Percentiles rank a stretch among this genome's conserved stretches.
Conservation (phyloP, 2,113 vertebrate genomes). For the Leptobrachium leishanense region DNA sequence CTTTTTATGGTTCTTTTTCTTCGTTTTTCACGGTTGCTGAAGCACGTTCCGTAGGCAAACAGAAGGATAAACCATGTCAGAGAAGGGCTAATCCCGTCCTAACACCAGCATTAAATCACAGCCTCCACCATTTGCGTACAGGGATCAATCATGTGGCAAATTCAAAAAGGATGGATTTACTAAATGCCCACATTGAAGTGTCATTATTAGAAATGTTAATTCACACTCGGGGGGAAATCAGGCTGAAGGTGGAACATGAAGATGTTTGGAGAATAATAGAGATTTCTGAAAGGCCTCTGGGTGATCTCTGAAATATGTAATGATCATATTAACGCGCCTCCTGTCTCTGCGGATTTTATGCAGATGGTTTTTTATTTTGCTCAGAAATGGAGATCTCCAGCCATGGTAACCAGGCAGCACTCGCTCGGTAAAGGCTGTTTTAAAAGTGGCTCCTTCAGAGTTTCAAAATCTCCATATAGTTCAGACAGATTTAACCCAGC, state of each 20-base stretch:
- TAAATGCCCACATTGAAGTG: constrained; percentile 5
- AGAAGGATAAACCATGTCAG: neutral
- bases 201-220: constrained; percentile 17
- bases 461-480: no score
- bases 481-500: no score
- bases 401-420: neutral
- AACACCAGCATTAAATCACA: neutral
- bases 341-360: neutral
- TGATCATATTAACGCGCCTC: neutral
- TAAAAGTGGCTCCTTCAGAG: neutral
- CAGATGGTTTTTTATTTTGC: neutral
- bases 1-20: no score
- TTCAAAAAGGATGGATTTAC: constrained; percentile 10
- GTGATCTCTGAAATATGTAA: neutral
- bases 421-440: neutral
- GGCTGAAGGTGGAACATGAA: neutral
- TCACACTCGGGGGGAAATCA: constrained; percentile 23
- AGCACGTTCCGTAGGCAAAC: neutral
- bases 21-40: neutral
- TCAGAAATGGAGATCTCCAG: neutral
- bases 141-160: neutral
- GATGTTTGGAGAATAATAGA: neutral
- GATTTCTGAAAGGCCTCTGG: neutral
- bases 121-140: neutral
- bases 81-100: neutral